A percentile compares a stretch with the other conserved stretches of the same genome.
These are phyloP conservation scores for Dendrolimus houi DNA, from an alignment of 2,888 invertebrate species.

Conservation along the genomic window DNA sequence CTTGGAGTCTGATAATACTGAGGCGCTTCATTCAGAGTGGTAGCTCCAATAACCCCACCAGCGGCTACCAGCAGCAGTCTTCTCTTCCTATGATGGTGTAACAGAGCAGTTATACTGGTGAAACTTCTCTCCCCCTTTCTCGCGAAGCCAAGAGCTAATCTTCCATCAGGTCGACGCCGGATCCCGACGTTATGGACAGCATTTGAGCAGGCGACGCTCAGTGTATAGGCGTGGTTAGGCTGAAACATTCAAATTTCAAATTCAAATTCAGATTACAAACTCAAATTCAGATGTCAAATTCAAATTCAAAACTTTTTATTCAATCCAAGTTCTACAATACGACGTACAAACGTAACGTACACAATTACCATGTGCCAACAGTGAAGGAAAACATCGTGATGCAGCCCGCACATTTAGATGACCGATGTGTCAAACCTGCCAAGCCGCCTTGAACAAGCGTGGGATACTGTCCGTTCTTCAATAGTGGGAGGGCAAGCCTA, in stretches of 20 bases:
- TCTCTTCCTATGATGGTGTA: conserved; percentile 74
- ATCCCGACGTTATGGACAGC: conserved; percentile 76
- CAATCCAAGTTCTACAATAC: too few species aligned
- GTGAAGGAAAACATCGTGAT: too few species aligned
- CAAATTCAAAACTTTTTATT: too few species aligned
- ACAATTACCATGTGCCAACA: too few species aligned
- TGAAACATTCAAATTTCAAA: conserved; percentile 18
- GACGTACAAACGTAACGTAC: too few species aligned
- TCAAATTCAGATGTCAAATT: too few species aligned
- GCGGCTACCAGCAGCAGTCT: conserved; percentile 70
- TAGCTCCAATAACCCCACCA: conserved; percentile 64
- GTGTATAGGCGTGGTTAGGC: conserved; percentile 68
- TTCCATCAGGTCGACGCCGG: conserved; percentile 67
- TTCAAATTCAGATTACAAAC: too few species aligned
- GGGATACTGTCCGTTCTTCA: too few species aligned
- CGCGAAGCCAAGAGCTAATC: conserved; percentile 72
- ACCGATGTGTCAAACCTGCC: too few species aligned
- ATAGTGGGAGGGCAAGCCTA: too few species aligned
- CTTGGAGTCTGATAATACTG: conserved; percentile 62
- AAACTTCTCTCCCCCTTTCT: conserved; percentile 72
- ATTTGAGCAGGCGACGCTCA: conserved; percentile 69
- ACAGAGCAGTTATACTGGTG: conserved; percentile 60
- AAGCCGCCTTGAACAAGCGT: too few species aligned
- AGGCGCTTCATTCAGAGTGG: conserved; percentile 61
- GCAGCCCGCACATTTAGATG: too few species aligned